phyloP scores from a whole-genome alignment of 2,797 vertebrate genomes.

The Pogonophryne albipinna region DNA sequence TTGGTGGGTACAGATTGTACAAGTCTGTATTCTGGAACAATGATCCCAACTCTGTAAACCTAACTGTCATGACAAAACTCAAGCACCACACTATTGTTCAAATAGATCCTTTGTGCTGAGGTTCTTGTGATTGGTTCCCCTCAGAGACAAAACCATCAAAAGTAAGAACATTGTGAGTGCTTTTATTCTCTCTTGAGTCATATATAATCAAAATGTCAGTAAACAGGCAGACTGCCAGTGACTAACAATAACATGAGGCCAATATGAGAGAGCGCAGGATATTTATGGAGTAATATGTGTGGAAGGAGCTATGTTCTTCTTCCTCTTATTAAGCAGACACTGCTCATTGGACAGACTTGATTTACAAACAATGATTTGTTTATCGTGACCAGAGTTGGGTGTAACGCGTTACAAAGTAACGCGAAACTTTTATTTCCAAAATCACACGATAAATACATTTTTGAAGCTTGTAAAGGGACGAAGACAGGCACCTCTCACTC shows the following conservation, averaged over 20 bases:
- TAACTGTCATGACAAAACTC: not conserved
- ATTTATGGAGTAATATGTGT: slow-evolving; percentile 2
- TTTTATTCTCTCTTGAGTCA: not conserved
- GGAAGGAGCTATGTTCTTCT: not conserved
- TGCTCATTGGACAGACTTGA: not conserved
- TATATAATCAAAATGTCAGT: not conserved
- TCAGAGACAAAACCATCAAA: not conserved
- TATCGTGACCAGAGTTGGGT: too few relatives aligned
- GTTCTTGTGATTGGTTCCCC: not conserved
- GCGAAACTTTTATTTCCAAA: too few relatives aligned
- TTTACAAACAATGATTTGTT: not conserved
- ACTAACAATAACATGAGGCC: too few relatives aligned
- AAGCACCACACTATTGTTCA: not conserved
- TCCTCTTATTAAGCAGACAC: not conserved
- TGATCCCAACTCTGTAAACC: not conserved
- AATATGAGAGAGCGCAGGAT: not conserved
- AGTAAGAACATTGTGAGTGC: not conserved
- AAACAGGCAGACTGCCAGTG: not conserved
- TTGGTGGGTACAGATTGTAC: not conserved
- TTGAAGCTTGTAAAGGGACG: too few relatives aligned
- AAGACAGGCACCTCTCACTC: too few relatives aligned
- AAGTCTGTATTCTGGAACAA: not conserved
- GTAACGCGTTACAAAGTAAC: too few relatives aligned
- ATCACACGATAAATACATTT: too few relatives aligned
- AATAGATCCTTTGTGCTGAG: not conserved